Evolutionary conservation across 2,797 vertebrate species (phyloP), one percentile per base, ranked within the genome.

Genomic region (Notoglanidium macrostoma): DNA sequence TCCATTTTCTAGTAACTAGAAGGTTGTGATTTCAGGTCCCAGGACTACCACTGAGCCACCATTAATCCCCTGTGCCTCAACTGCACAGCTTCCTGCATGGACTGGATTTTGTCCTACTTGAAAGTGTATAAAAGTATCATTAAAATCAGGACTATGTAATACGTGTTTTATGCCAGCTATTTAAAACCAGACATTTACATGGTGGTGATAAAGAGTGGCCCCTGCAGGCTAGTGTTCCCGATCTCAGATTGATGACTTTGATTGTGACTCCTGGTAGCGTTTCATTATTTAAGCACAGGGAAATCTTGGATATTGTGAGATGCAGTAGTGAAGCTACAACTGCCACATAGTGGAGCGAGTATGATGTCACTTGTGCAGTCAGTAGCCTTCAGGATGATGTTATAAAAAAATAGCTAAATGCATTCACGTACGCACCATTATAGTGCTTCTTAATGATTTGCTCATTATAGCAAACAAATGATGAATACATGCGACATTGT

Each of bases 171-270:
- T 57, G 79, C 32, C 81, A 51, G 79, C 78, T 79, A 63, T 68
- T 86, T 68, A 86, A 86, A 79, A 49, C 32, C 85, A 70, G 79
- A 88, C 73, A 83, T 87, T 83, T 83, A 79, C n/a, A 54, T 83
- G 23, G 46, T 46, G 46, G 54, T 83, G 77, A 72, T 74, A 55
- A 82, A 81, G 35, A 65, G 23, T 82, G 49, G 61, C 76, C 76
- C 73, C 51, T 63, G 72, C 63, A 83, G 82, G 68, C 82, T 63
- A 51, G 61, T 49, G 77, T 65, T 63, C 82, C 61, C 29, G 55
- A 85, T 67, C 57, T 87, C 72, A 79, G 79, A 87, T 61, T 82
- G 80, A 87, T 89, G 78, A 73, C 80, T 77, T 73, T 17, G 49
- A 40, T 57, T 82, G 65, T 8, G 44, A 76, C 74, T 86, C 32